phyloP scores from a whole-genome alignment of 2,797 vertebrate genomes.

The Acanthiza pusilla region DNA sequence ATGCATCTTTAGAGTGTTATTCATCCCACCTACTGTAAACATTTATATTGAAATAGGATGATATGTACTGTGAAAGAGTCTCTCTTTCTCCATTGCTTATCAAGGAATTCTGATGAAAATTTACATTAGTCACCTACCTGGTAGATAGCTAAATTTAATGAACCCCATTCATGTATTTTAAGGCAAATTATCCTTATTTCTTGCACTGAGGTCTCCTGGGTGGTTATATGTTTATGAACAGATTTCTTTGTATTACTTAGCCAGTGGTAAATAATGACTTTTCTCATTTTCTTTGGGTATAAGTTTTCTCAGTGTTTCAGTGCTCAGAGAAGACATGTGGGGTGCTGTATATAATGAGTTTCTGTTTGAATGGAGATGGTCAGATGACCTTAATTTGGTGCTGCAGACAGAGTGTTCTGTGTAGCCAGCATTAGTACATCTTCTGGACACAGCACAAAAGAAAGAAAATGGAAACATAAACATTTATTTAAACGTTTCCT shows the following conservation, averaged over 20 bases:
- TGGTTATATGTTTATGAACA: neutral
- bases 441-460: neutral
- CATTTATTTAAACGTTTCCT: neutral
- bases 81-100: neutral
- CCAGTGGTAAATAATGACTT: neutral
- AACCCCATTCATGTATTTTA: neutral
- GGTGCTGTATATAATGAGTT: accelerated
- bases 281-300: neutral
- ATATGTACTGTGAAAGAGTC: neutral
- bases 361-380: neutral
- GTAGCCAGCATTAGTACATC: neutral
- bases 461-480: neutral
- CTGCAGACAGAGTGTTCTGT: neutral
- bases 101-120: neutral
- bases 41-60: neutral
- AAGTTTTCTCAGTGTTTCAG: neutral
- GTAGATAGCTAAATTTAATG: neutral
- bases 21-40: neutral
- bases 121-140: neutral
- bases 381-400: neutral
- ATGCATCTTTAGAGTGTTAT: neutral
- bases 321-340: neutral
- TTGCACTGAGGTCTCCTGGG: neutral
- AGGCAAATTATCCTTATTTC: neutral
- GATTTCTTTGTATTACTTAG: neutral